Evolutionary conservation across 2,888 invertebrate species (phyloP).

Genomic region (Ectemnius cavifrons): DNA sequence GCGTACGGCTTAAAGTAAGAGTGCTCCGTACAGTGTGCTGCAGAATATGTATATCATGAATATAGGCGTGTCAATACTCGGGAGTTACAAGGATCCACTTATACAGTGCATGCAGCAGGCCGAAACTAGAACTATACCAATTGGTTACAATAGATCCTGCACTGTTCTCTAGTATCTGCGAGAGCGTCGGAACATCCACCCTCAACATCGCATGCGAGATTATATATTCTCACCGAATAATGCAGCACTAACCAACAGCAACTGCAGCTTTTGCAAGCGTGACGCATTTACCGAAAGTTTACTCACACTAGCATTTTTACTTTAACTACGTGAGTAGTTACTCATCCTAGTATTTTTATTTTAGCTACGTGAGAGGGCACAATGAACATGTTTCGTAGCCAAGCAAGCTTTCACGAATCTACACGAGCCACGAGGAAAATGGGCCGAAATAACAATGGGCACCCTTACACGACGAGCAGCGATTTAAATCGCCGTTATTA

Average conservation of each 20-base stretch:
- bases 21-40: background rate
- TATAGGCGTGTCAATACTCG: no score
- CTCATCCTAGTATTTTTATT: background rate
- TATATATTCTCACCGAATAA: background rate
- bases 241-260: background rate
- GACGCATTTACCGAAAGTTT: background rate
- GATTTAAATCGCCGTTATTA: slow-evolving; percentile 20
- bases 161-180: background rate
- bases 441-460: background rate
- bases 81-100: background rate
- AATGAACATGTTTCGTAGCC: background rate
- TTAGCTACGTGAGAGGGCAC: background rate
- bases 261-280: background rate
- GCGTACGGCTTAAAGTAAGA: background rate
- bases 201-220: background rate
- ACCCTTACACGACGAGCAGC: background rate
- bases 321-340: background rate
- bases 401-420: background rate
- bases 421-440: background rate
- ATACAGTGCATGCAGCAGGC: background rate
- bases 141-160: background rate
- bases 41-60: slow-evolving; percentile 2
- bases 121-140: background rate
- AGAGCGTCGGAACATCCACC: background rate
- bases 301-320: background rate